Percentiles rank a stretch among this genome's conserved stretches.
Conservation (phyloP, 1,140 invertebrate genomes). For the Brevipalpus yothersi region DNA sequence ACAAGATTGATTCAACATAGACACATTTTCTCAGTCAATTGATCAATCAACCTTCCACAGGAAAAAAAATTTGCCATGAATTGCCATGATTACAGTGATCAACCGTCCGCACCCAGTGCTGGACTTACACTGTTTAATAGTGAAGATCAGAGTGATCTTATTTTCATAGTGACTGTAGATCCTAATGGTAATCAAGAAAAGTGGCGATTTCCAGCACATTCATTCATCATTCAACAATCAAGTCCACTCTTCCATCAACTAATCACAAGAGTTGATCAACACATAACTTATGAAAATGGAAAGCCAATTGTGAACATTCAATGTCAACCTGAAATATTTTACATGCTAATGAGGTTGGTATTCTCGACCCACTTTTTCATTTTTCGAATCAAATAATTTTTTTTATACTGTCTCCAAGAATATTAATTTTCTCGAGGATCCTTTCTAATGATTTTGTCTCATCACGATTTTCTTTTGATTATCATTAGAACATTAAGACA, state of each 20-base stretch:
- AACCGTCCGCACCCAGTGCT: slow-evolving; percentile 10
- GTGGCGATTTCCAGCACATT: slow-evolving; percentile 38
- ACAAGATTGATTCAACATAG: no score
- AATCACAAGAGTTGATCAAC: not conserved
- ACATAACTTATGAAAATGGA: not conserved
- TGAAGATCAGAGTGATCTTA: slow-evolving; percentile 35
- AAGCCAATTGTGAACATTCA: slow-evolving; percentile 1
- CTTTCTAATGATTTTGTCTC: no score
- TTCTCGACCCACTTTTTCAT: not conserved
- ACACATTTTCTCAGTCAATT: no score
- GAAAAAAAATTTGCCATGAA: no score
- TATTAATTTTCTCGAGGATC: no score
- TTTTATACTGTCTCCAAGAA: no score
- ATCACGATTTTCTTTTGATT: no score
- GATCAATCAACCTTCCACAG: no score
- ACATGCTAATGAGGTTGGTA: slow-evolving; percentile 32
- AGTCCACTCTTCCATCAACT: slow-evolving; percentile 6
- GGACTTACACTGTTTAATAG: slow-evolving; percentile 22
- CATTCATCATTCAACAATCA: slow-evolving; percentile 25
- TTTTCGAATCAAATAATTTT: no score
- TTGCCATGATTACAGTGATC: not conserved
- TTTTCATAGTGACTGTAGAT: slow-evolving; percentile 33
- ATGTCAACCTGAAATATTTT: slow-evolving; percentile 33
- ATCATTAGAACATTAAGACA: no score
- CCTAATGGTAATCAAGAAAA: slow-evolving; percentile 6